Percentiles rank a stretch among this genome's conserved stretches.
phyloP scores from a whole-genome alignment of 2,888 invertebrate genomes.

The Augochlorella aurata region DNA sequence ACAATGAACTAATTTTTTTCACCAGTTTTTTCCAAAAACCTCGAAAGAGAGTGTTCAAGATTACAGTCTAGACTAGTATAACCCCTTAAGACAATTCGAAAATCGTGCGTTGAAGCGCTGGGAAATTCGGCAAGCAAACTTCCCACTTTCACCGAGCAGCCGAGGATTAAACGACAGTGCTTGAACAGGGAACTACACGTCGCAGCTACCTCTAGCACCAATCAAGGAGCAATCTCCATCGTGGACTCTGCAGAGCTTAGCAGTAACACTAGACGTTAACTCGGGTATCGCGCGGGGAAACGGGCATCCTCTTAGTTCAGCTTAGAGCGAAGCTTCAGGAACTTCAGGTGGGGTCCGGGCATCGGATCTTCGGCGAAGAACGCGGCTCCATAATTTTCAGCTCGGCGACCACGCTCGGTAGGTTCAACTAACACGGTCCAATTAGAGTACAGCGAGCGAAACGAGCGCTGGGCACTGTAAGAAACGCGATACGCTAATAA shows the following conservation, averaged over 20 bases:
- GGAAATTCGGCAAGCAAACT: neutral
- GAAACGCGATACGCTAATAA: slow-evolving; percentile 4
- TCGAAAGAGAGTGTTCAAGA: too few species aligned
- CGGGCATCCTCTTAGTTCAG: neutral
- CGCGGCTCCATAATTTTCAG: neutral
- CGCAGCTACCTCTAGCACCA: neutral
- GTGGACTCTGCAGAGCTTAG: neutral
- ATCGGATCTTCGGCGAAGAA: slow-evolving; percentile 3
- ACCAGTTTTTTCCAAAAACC: too few species aligned
- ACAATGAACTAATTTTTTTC: too few species aligned
- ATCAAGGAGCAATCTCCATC: slow-evolving; percentile 4
- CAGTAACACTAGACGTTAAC: neutral
- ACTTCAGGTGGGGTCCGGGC: slow-evolving; percentile 8
- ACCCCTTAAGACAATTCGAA: neutral
- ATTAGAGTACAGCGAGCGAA: neutral
- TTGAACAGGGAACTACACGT: neutral
- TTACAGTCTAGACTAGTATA: too few species aligned
- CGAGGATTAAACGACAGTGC: neutral
- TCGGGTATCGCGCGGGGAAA: neutral
- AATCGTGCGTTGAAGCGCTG: neutral
- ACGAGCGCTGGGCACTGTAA: neutral
- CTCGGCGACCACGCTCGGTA: neutral
- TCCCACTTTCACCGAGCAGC: neutral
- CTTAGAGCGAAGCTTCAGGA: slow-evolving; percentile 5
- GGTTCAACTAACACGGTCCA: slow-evolving; percentile 2